Percentiles rank a stretch among this genome's conserved stretches.
phyloP scores from a whole-genome alignment of 2,113 vertebrate species.

The Phycodurus eques region DNA sequence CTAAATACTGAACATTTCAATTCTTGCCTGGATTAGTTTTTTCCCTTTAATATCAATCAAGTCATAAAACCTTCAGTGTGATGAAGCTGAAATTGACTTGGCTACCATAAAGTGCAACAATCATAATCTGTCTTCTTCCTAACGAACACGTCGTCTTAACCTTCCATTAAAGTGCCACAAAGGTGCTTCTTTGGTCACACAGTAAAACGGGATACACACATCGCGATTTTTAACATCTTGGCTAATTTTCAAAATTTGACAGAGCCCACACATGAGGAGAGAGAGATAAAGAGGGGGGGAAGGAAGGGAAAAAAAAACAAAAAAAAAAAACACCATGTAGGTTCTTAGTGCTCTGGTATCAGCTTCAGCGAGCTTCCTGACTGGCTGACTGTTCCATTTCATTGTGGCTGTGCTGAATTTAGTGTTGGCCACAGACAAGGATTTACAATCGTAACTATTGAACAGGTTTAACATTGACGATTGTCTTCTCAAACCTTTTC shows the following conservation, averaged over 20 bases:
- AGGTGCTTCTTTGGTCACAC: not conserved
- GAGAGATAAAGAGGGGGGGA: not conserved
- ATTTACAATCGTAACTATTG: no score
- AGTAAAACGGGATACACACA: not conserved
- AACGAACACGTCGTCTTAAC: not conserved
- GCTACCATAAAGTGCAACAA: not conserved
- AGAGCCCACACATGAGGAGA: not conserved
- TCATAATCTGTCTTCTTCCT: not conserved
- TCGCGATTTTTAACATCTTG: not conserved
- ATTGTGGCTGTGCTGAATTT: no score
- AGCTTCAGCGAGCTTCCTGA: no score
- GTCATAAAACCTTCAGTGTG: not conserved
- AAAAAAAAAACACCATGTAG: no score
- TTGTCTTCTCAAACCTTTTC: no score
- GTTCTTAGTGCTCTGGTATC: no score
- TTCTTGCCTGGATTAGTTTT: not conserved
- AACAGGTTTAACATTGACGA: no score
- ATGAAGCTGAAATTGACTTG: not conserved
- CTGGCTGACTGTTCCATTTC: no score
- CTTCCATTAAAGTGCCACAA: slow-evolving; percentile 1
- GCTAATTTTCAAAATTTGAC: not conserved
- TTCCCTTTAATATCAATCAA: not conserved
- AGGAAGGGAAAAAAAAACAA: no score
- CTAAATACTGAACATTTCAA: not conserved
- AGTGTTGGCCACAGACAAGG: no score